Percentiles rank a stretch among this genome's conserved stretches.
phyloP scores from a whole-genome alignment of 2,113 vertebrate species.

The Lipophrys pholis region DNA sequence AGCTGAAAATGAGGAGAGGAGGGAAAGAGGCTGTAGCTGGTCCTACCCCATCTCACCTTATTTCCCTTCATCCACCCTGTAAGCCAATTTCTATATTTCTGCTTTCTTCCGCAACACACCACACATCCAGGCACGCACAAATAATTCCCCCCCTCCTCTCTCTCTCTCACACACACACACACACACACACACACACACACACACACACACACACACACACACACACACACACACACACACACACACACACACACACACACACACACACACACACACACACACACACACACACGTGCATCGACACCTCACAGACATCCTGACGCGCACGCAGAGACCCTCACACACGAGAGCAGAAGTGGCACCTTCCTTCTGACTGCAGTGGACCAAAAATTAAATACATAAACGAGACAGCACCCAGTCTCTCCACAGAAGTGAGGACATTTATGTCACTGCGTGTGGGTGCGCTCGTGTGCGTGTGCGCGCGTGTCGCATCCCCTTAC shows the following conservation, averaged over 20 bases:
- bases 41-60: slow-evolving; percentile 42
- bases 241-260: slow-evolving; percentile 20
- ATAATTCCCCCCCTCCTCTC: too few relatives aligned
- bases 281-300: slow-evolving; percentile 25
- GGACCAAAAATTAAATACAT: too few relatives aligned
- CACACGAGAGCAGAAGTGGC: not conserved
- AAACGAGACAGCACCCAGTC: slow-evolving; percentile 22
- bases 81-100: slow-evolving; percentile 52
- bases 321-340: slow-evolving; percentile 24
- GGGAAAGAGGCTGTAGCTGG: slow-evolving; percentile 61
- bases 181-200: slow-evolving; percentile 12
- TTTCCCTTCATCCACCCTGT: slow-evolving; percentile 46
- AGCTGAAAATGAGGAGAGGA: slow-evolving; percentile 35
- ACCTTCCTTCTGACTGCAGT: slow-evolving; percentile 51
- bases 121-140: slow-evolving; percentile 37
- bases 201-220: slow-evolving; percentile 32
- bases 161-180: slow-evolving; percentile 12
- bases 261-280: slow-evolving; percentile 6
- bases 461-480: not conserved
- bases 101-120: slow-evolving; percentile 64
- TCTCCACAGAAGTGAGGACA: slow-evolving; percentile 34
- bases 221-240: slow-evolving; percentile 56
- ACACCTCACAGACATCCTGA: slow-evolving; percentile 44
- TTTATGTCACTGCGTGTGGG: slow-evolving; percentile 19
- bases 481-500: slow-evolving; percentile 71